These are phyloP conservation scores for Megalops atlanticus DNA, from an alignment of 2,113 vertebrate species.

Conservation along the genomic window DNA sequence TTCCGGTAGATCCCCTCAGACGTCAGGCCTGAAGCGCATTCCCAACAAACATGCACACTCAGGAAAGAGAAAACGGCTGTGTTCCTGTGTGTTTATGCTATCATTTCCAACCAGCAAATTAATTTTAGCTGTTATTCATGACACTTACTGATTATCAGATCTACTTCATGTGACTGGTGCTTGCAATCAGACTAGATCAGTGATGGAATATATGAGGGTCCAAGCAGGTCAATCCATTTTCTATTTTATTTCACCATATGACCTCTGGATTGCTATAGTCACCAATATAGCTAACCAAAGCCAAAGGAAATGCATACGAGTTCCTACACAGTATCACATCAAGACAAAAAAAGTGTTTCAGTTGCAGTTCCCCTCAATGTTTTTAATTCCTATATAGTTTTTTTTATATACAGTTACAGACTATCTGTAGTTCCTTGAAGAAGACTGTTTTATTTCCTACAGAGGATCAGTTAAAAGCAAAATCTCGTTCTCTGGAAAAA, in stretches of 20 bases:
- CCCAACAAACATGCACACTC: background rate
- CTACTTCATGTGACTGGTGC: background rate
- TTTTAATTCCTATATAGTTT: background rate
- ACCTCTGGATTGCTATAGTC: background rate
- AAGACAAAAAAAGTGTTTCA: background rate
- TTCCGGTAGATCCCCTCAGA: constrained; percentile 96
- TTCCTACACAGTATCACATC: too few species aligned
- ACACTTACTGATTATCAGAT: background rate
- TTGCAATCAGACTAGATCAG: background rate
- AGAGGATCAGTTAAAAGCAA: background rate
- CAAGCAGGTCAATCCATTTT: background rate
- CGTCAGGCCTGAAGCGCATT: constrained; percentile 71
- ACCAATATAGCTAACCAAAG: background rate
- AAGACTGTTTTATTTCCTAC: too few species aligned
- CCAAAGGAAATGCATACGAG: background rate
- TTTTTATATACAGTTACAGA: too few species aligned
- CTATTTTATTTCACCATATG: background rate
- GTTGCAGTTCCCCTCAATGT: background rate
- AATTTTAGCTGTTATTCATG: background rate
- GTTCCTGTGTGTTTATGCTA: background rate
- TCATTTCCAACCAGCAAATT: background rate
- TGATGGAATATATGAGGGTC: background rate
- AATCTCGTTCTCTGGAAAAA: background rate
- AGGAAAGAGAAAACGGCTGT: background rate
- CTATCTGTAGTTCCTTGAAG: too few species aligned